A percentile compares a stretch with the other conserved stretches of the same genome.
Conservation (phyloP, 1,140 invertebrate species). For the Harlomillsia oculata region DNA sequence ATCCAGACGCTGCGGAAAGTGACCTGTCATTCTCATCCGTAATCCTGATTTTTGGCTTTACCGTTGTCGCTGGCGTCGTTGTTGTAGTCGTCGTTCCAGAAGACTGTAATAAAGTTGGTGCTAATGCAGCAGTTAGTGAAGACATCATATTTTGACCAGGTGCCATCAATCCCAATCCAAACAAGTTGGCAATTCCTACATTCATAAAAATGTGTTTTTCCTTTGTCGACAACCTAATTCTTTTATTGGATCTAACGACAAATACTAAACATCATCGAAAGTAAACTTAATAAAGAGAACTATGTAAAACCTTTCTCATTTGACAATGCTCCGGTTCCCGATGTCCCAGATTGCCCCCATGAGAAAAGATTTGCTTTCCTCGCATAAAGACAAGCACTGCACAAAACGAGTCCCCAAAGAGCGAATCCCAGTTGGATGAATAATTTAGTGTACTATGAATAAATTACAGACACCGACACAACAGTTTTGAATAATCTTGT, state of each 20-base stretch:
- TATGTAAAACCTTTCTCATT: too few relatives aligned
- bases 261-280: too few relatives aligned
- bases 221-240: too few relatives aligned
- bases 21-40: conserved; percentile 43
- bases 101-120: conserved; percentile 44
- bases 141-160: conserved; percentile 45
- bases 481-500: too few relatives aligned
- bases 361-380: conserved; percentile 37
- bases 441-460: too few relatives aligned
- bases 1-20: conserved; percentile 35
- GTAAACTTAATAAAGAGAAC: too few relatives aligned
- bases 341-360: conserved; percentile 23
- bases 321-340: too few relatives aligned
- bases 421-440: conserved; percentile 49
- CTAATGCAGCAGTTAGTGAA: conserved; percentile 47
- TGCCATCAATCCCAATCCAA: conserved; percentile 31
- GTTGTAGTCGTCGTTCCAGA: conserved; percentile 1
- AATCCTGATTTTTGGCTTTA: conserved; percentile 44
- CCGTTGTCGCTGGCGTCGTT: not conserved
- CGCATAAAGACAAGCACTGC: conserved; percentile 48
- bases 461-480: too few relatives aligned
- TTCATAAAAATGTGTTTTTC: too few relatives aligned
- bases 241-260: too few relatives aligned
- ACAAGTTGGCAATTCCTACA: conserved; percentile 26
- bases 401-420: conserved; percentile 50